Evolutionary conservation across 2,888 invertebrate genomes (phyloP).

Genomic region (Agriopis aurantiaria): DNA sequence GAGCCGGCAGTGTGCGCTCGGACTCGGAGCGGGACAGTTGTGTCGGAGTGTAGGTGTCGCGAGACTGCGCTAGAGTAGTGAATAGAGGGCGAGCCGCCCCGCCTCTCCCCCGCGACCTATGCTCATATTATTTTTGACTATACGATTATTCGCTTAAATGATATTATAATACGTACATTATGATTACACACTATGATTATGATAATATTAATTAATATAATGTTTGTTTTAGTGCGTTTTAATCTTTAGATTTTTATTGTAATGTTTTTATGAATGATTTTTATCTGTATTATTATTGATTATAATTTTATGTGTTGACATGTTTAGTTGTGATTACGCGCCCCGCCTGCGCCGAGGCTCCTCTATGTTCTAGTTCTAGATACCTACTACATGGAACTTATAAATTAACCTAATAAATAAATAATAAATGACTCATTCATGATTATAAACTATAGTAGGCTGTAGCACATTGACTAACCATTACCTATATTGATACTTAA

Average conservation of each 20-base stretch:
- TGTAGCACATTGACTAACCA: constrained; percentile 86
- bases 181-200: constrained; percentile 83
- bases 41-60: constrained; percentile 16
- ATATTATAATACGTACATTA: constrained; percentile 80
- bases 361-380: constrained; percentile 73
- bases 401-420: constrained; percentile 79
- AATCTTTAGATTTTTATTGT: constrained; percentile 87
- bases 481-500: constrained; percentile 86
- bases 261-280: constrained; percentile 87
- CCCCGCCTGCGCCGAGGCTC: constrained; percentile 79
- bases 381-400: constrained; percentile 66
- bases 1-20: not conserved
- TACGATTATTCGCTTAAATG: constrained; percentile 86
- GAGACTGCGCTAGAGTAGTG: constrained; percentile 38
- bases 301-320: constrained; percentile 87
- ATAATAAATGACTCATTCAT: constrained; percentile 83
- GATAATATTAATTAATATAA: constrained; percentile 87
- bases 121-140: constrained; percentile 85
- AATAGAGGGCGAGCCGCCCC: constrained; percentile 52
- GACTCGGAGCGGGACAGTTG: not conserved
- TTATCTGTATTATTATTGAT: constrained; percentile 86
- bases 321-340: constrained; percentile 85
- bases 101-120: constrained; percentile 75
- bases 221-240: constrained; percentile 87
- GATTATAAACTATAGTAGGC: constrained; percentile 83